A percentile compares a stretch with the other conserved stretches of the same genome.
phyloP scores from a whole-genome alignment of 1,140 invertebrate species.

The Saccostrea glomerata region DNA sequence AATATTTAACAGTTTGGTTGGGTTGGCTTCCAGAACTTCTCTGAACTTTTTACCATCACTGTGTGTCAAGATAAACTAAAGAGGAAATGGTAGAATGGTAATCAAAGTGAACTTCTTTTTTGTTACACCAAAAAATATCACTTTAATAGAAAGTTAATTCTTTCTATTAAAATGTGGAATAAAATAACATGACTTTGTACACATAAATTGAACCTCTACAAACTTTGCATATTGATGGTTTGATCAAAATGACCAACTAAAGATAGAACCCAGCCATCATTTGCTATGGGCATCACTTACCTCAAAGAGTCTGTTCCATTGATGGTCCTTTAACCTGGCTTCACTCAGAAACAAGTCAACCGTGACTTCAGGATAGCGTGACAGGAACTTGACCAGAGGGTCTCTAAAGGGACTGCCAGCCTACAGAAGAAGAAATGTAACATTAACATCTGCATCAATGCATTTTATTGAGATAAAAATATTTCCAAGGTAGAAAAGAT shows the following conservation, averaged over 20 bases:
- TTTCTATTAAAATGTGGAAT: too few species aligned
- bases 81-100: constrained; percentile 52
- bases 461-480: too few species aligned
- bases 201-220: too few species aligned
- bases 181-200: too few species aligned
- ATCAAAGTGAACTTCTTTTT: not conserved
- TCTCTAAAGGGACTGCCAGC: constrained; percentile 93
- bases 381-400: constrained; percentile 92
- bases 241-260: too few species aligned
- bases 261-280: too few species aligned
- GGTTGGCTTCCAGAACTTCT: constrained; percentile 86
- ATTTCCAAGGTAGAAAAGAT: too few species aligned
- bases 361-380: constrained; percentile 92
- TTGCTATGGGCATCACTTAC: constrained; percentile 63
- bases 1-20: constrained; percentile 68
- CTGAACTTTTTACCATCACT: constrained; percentile 90
- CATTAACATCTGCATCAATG: too few species aligned
- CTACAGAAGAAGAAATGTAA: constrained; percentile 53
- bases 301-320: constrained; percentile 90
- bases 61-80: constrained; percentile 89
- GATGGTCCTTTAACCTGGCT: constrained; percentile 87
- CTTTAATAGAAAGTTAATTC: too few species aligned
- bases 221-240: too few species aligned
- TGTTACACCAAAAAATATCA: too few species aligned
- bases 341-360: constrained; percentile 84